Conservation (phyloP, 2,797 vertebrate species). For the Alfaro cultratus region DNA sequence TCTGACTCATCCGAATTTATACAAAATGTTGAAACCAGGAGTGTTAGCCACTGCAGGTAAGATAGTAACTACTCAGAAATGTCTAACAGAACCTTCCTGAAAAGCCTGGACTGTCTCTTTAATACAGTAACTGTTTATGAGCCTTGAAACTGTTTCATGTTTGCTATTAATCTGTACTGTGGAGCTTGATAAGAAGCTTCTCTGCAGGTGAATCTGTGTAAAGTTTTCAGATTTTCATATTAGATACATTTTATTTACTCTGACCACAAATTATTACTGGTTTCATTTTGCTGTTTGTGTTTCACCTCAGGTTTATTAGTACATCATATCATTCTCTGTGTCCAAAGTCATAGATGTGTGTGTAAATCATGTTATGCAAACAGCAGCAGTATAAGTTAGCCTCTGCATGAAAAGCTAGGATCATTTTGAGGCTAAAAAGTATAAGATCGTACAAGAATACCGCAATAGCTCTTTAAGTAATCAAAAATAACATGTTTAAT, state of each 20-base stretch:
- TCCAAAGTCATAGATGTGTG: background rate
- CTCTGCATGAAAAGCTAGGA: background rate
- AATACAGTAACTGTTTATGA: background rate
- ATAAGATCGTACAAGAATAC: background rate
- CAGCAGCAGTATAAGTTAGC: background rate
- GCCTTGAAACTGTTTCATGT: background rate
- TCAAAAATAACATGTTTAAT: background rate
- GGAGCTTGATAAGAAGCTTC: background rate
- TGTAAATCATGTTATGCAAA: background rate
- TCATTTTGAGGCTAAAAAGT: background rate
- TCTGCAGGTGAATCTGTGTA: background rate
- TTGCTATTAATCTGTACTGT: background rate
- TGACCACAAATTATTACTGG: background rate
- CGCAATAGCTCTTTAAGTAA: background rate
- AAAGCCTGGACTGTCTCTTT: background rate
- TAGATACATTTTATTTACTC: background rate
- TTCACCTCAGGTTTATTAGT: background rate
- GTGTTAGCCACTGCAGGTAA: background rate
- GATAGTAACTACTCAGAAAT: background rate
- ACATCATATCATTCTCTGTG: background rate
- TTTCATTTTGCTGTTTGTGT: background rate
- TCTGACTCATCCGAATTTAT: background rate
- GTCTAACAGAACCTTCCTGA: background rate
- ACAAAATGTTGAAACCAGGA: background rate
- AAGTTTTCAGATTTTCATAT: background rate